Evolutionary conservation across 2,888 invertebrate genomes (phyloP).

Genomic region (Lasioglossum malachurum): DNA sequence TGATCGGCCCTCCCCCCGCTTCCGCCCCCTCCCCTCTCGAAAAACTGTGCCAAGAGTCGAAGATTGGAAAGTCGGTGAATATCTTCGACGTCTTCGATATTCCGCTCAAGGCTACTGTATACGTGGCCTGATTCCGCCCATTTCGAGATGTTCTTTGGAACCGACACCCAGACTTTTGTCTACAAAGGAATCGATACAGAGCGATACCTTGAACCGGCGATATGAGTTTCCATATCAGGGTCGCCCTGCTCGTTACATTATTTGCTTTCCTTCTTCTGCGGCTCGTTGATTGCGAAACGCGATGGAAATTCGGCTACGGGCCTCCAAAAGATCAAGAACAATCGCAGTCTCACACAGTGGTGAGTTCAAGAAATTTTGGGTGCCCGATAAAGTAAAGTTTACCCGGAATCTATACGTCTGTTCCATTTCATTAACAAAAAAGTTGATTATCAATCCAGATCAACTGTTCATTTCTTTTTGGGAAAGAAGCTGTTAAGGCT

Average conservation of each 20-base stretch:
- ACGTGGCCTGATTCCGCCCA: constrained; percentile 60
- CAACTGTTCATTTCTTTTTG: too few relatives aligned
- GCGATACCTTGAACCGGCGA: constrained; percentile 60
- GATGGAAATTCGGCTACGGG: background rate
- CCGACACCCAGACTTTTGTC: constrained; percentile 58
- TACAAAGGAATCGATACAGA: constrained; percentile 62
- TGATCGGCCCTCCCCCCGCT: constrained; percentile 21
- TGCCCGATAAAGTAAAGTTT: too few relatives aligned
- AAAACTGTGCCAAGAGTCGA: constrained; percentile 63
- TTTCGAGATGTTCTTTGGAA: constrained; percentile 62
- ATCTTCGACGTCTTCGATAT: constrained; percentile 63
- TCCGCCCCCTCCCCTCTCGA: constrained; percentile 4
- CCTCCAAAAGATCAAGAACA: background rate
- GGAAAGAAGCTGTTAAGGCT: too few relatives aligned
- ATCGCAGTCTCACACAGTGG: too few relatives aligned
- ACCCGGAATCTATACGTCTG: too few relatives aligned
- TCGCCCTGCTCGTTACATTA: constrained; percentile 49
- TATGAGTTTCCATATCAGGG: constrained; percentile 61
- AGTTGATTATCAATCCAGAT: too few relatives aligned
- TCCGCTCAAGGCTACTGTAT: constrained; percentile 63
- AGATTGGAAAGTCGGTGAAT: constrained; percentile 64
- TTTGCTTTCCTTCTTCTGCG: constrained; percentile 35
- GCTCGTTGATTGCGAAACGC: background rate
- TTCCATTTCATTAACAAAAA: too few relatives aligned
- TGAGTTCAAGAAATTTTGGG: too few relatives aligned